These are phyloP conservation scores for Phrynocephalus vlangalii DNA, from an alignment of 2,797 vertebrate species.

Conservation along the genomic window DNA sequence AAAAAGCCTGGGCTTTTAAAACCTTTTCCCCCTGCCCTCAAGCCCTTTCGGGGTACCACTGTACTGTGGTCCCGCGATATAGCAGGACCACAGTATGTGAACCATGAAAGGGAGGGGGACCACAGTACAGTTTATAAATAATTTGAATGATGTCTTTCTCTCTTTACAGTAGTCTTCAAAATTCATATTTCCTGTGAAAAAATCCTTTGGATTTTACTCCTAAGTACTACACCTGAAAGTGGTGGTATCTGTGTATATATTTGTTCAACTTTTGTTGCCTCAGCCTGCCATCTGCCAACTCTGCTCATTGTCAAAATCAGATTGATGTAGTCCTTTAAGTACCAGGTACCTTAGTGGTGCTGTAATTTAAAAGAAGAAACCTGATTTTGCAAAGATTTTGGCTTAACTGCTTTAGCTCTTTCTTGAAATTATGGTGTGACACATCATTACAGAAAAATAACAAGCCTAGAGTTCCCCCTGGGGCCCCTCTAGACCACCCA, in stretches of 20 bases:
- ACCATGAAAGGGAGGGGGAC: too few species aligned
- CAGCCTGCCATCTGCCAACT: not conserved
- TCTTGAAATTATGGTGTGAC: not conserved
- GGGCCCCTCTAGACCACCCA: not conserved
- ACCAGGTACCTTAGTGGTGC: not conserved
- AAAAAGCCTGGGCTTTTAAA: too few species aligned
- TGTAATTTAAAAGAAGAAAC: not conserved
- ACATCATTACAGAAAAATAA: not conserved
- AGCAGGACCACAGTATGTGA: too few species aligned
- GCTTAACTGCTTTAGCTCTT: not conserved
- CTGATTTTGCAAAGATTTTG: slow-evolving; percentile 4
- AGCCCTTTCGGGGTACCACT: too few species aligned
- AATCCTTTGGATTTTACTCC: not conserved
- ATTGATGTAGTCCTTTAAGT: not conserved
- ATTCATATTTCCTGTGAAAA: not conserved
- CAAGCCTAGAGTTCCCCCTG: too few species aligned
- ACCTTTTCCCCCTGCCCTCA: too few species aligned
- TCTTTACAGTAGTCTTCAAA: not conserved
- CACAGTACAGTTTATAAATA: too few species aligned
- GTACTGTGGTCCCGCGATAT: too few species aligned
- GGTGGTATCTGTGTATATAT: not conserved
- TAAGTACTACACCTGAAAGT: not conserved
- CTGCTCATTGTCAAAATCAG: not conserved
- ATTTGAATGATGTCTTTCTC: not conserved
- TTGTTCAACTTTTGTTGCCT: not conserved